Base-by-base conservation (phyloP, 1,140 invertebrate species). In the Scaptomyza hsui region DNA sequence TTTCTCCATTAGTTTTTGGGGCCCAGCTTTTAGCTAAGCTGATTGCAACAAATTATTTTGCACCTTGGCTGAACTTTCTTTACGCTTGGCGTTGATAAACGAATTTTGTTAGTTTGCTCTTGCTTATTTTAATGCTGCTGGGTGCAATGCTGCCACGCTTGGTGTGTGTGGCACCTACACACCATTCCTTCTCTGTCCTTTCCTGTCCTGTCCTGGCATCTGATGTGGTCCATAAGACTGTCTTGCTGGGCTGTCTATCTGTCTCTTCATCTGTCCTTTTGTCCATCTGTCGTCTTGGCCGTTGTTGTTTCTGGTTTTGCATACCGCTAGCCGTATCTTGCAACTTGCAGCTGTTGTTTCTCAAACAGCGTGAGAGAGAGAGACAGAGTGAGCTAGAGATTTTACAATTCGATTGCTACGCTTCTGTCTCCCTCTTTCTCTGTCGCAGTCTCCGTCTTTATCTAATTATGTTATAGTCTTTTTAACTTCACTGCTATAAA, bases 11-110 rank as follows among this genome's bases (percentile, higher is more conserved):
- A 55, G 51, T 49, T 47, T 52, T 42, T 37, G 16, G 37, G 61
- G 37, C 71, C 60, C 67, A 62, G 77, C 72, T 63, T 72, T 70
- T 56, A 73, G 82, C 78, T 86, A 86, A 86, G 83, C 82, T 86
- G 82, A 86, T 86, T 86, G 82, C 82, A 86, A 86, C 82, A 86
- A 86, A 86, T 86, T 86, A 86, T 86, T 86, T 86, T 86, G 82
- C 82, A 86, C 82, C 82, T 86, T 86, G 82, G 63, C 69, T 86
- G 81, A 86, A 86, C 81, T 86, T 88, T 86, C 73, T 73, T 85
- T 81, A 65, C 79, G 77, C 73, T 64, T 86, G 81, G 81, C 81
- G 81, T 88, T 86, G 82, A 86, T 86, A 86, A 86, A 86, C 81
- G 81, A 86, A 86, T 88, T 86, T 80, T 81, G 82, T 86, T 85